Evolutionary conservation across 2,113 vertebrate genomes (phyloP).

Genomic region (Desmodus rotundus): DNA sequence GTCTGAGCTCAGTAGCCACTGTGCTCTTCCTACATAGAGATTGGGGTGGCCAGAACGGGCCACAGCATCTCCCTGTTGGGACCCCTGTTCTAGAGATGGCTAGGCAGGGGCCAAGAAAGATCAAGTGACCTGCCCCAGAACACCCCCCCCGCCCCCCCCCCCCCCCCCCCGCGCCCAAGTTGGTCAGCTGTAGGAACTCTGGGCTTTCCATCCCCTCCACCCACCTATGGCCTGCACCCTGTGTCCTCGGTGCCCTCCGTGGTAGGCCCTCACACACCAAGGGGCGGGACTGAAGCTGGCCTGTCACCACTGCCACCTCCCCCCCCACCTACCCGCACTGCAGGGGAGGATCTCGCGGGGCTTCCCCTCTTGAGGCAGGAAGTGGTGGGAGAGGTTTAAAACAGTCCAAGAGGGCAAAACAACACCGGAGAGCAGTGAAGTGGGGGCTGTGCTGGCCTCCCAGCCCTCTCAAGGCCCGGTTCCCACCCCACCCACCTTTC

Average conservation of each 20-base stretch:
- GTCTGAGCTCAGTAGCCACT: neutral
- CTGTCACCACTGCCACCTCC: neutral
- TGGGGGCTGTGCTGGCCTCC: neutral
- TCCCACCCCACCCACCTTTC: rapidly evolving
- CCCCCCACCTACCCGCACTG: neutral
- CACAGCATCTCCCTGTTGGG: neutral
- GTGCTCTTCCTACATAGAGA: neutral
- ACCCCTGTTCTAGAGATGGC: neutral
- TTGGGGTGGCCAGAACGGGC: neutral
- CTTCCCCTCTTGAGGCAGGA: constrained; percentile 63
- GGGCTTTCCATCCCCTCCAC: neutral
- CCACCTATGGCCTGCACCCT: neutral
- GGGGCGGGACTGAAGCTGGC: neutral
- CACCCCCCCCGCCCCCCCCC: no score
- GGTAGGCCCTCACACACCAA: neutral
- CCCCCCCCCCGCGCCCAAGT: neutral
- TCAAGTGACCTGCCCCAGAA: neutral
- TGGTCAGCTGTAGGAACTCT: neutral
- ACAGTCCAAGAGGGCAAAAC: constrained; percentile 8
- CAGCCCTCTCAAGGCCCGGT: neutral
- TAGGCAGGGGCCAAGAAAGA: neutral
- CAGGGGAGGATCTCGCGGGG: neutral
- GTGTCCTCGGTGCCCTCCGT: neutral
- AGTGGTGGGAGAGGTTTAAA: constrained; percentile 61
- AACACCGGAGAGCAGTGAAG: neutral